A percentile compares a stretch with the other conserved stretches of the same genome.
Evolutionary conservation across 1,140 invertebrate species (phyloP).

Genomic region (Zophobas atratus): DNA sequence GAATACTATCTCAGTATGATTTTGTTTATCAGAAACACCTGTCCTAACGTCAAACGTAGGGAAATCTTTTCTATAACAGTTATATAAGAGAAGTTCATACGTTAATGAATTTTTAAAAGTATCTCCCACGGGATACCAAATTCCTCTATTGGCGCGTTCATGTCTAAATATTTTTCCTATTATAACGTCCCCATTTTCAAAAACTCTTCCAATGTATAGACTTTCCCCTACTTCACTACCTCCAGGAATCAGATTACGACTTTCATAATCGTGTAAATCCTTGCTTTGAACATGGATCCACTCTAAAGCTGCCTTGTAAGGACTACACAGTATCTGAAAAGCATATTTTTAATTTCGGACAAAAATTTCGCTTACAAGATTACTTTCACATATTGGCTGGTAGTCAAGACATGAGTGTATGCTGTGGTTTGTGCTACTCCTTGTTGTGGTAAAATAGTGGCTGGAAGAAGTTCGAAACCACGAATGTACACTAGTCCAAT

Average conservation of each 20-base stretch:
- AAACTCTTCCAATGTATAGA: constrained; percentile 19
- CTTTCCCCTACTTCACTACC: constrained; percentile 27
- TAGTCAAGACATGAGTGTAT: constrained; percentile 9
- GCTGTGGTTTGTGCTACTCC: constrained; percentile 5
- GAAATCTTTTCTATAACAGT: not conserved
- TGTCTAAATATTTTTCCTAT: constrained; percentile 18
- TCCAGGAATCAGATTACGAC: constrained; percentile 13
- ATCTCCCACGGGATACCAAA: constrained; percentile 8
- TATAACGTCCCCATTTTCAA: not conserved
- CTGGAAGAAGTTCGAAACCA: constrained; percentile 36
- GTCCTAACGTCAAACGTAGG: constrained; percentile 1
- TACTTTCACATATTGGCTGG: constrained; percentile 34
- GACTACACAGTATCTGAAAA: constrained; percentile 24
- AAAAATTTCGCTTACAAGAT: not conserved
- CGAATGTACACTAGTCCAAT: constrained; percentile 33
- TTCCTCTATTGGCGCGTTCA: constrained; percentile 22
- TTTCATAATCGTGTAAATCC: constrained; percentile 11
- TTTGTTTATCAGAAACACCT: no score
- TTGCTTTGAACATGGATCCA: constrained; percentile 8
- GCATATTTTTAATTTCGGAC: not conserved
- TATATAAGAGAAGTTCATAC: constrained; percentile 13
- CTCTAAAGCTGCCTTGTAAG: constrained; percentile 14
- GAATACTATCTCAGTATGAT: no score
- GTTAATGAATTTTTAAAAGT: constrained; percentile 9
- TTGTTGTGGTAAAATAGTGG: constrained; percentile 10